Conservation (phyloP, 2,113 vertebrate genomes). For the Motacilla tschutschensis region DNA sequence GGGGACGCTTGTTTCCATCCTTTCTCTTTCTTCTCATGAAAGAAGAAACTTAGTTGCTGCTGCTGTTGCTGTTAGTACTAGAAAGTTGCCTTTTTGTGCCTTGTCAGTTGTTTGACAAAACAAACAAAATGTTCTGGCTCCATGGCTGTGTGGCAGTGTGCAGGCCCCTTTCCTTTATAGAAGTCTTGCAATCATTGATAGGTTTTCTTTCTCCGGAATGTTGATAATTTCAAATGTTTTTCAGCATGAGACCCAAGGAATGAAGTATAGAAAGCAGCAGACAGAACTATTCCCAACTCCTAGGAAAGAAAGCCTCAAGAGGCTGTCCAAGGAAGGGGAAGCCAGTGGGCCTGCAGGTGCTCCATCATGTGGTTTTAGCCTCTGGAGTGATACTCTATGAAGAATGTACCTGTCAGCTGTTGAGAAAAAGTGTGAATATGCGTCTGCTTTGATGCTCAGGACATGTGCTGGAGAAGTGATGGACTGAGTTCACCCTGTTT, state of each 20-base stretch:
- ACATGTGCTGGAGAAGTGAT: background rate
- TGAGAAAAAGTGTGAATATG: background rate
- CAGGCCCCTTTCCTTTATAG: background rate
- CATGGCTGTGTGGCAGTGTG: background rate
- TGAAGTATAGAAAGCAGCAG: background rate
- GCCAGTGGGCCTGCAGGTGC: background rate
- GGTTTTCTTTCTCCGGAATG: background rate
- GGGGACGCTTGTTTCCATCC: background rate
- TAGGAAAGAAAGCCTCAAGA: background rate
- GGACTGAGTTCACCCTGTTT: background rate
- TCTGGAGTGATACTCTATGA: background rate
- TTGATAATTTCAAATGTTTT: background rate
- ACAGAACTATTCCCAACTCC: background rate
- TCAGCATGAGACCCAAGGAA: background rate
- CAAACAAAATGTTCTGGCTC: background rate
- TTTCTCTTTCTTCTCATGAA: background rate
- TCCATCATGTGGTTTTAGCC: background rate
- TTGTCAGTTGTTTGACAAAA: background rate
- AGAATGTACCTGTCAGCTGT: background rate
- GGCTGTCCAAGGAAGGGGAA: background rate
- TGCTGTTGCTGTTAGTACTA: background rate
- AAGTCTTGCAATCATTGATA: background rate
- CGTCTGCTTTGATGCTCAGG: background rate
- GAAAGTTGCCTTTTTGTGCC: background rate
- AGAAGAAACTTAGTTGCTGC: background rate